Conservation (phyloP, 2,113 vertebrate species). For the Loxodonta africana region DNA sequence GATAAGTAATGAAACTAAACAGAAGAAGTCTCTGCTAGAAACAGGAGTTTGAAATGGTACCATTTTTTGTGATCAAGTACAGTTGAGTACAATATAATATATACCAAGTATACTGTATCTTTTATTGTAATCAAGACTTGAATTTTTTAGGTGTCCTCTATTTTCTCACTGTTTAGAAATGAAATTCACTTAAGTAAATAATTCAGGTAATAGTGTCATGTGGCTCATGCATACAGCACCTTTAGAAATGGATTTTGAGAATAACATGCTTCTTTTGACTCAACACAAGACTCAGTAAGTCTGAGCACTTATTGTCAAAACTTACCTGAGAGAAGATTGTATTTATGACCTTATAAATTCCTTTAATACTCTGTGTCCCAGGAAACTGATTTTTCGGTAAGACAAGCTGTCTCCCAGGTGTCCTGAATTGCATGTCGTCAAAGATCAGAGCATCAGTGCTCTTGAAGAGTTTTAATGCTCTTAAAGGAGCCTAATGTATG, state of each 20-base stretch:
- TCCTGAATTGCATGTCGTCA: neutral
- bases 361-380: neutral
- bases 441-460: neutral
- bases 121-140: neutral
- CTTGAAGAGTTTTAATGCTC: neutral
- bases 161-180: constrained; percentile 38
- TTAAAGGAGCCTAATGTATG: neutral
- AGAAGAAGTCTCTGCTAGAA: neutral
- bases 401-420: neutral
- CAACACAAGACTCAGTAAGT: neutral
- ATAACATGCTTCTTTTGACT: neutral
- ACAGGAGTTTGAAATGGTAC: neutral
- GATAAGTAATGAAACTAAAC: neutral
- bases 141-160: neutral
- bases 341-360: constrained; percentile 5
- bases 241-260: neutral
- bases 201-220: neutral
- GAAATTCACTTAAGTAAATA: neutral
- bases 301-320: neutral
- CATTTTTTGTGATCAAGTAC: neutral
- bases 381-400: neutral
- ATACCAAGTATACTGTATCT: too few relatives aligned
- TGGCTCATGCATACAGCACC: neutral
- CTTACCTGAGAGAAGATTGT: neutral
- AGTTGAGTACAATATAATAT: too few relatives aligned